Conservation (phyloP, 2,113 vertebrate species). For the Axis porcinus region DNA sequence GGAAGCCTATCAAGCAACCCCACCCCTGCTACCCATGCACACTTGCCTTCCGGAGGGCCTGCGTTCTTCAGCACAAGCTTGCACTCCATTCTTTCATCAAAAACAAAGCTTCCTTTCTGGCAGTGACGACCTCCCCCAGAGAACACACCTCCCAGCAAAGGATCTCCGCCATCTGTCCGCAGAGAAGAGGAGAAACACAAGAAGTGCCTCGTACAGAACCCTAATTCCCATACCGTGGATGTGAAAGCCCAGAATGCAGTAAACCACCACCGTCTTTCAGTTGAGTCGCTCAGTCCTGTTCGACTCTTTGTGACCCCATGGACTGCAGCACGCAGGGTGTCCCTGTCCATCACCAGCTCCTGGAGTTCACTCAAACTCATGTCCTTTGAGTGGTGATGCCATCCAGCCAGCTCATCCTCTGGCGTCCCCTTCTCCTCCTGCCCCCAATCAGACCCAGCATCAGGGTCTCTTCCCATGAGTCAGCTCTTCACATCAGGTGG, state of each 20-base stretch:
- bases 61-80: background rate
- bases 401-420: background rate
- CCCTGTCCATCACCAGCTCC: background rate
- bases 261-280: background rate
- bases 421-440: background rate
- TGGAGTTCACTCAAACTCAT: fast-evolving
- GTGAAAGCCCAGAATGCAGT: background rate
- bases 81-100: background rate
- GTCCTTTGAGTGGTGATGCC: fast-evolving
- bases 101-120: background rate
- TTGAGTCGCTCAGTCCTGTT: fast-evolving
- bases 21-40: background rate
- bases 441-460: background rate
- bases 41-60: background rate
- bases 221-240: background rate
- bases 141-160: background rate
- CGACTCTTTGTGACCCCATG: fast-evolving
- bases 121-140: background rate
- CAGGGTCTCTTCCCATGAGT: background rate
- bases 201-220: background rate
- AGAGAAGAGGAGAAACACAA: background rate
- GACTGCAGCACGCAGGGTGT: background rate
- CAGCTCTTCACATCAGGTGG: background rate
- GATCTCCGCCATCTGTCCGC: background rate
- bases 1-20: background rate